Base-by-base conservation (phyloP, 2,113 vertebrate genomes). In the Siniperca knerii region DNA sequence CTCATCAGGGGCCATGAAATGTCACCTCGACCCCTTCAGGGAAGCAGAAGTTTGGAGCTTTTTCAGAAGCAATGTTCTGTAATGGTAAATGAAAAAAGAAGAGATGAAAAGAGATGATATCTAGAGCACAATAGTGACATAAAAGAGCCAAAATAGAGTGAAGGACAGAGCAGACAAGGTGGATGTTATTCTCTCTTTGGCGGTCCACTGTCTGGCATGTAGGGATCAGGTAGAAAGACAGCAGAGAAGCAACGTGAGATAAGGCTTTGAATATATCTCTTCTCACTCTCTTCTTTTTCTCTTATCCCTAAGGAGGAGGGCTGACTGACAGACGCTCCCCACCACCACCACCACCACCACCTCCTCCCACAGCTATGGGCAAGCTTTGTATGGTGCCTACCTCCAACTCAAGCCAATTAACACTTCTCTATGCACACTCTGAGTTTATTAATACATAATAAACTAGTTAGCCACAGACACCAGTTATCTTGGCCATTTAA, bases 401-500 rank as follows among this genome's bases (percentile, higher is more conserved):
- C 70, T 84, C 84, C 72, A 76, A 84, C 85, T 77, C 18, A 8
- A 85, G 86, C 90, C 89, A 92, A 93, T 93, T 93, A 94, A 81
- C 92, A 87, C 83, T 7, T 88, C 76, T 89, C 72, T 13, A 6
- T 65, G 77, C 78, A 52, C 82, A 44, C 78, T 74, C 75, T 21
- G 50, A 84, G 84, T 89, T 92, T 88, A 89, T 93, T 91, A 87
- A 88, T 89, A 91, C 64, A 67, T 54, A 68, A 86, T 81, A 83
- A 77, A 89, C 78, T 60, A 65, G 66, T 88, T 87, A 21, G 46
- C 79, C 79, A 78, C 57, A 42, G 42, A 86, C 75, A 60, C 77
- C 87, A 93, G 87, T 93, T 92, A 91, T 75, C 68, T 69, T 61
- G 40, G 71, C 83, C 76, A 70, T 89, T 90, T 74, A 73, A 75